Conservation (phyloP, 2,113 vertebrate genomes). For the Thermophis baileyi region DNA sequence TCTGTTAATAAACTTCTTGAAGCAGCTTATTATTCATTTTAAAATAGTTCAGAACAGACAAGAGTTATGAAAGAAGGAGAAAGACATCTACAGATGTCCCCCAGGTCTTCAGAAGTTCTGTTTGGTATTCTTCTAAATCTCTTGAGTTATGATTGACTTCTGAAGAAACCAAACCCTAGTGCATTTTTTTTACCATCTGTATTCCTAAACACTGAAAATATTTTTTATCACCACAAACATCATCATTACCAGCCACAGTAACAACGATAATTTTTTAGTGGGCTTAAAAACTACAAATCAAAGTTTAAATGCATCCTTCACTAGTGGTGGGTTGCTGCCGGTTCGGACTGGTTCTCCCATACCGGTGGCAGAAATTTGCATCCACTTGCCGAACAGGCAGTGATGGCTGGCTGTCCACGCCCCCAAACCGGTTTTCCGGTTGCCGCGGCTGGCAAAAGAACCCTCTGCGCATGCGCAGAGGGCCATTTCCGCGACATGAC, state of each 20-base stretch:
- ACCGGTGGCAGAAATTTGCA: too few species aligned
- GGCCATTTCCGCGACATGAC: too few species aligned
- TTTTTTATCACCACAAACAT: not conserved
- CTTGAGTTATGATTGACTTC: not conserved
- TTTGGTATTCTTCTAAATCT: not conserved
- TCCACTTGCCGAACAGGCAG: too few species aligned
- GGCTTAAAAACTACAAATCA: not conserved
- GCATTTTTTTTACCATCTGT: not conserved
- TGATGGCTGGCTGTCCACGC: too few species aligned
- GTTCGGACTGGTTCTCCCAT: too few species aligned
- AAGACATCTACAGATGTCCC: not conserved
- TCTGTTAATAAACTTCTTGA: not conserved
- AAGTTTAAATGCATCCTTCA: not conserved
- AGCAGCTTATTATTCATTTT: not conserved
- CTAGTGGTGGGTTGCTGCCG: too few species aligned
- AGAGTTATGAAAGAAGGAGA: not conserved
- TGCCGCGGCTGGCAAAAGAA: too few species aligned
- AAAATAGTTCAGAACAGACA: not conserved
- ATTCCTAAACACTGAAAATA: not conserved
- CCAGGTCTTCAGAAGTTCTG: not conserved
- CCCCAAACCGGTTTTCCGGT: too few species aligned
- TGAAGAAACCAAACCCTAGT: not conserved
- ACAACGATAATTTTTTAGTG: not conserved
- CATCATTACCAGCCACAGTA: not conserved
- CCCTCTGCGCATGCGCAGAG: too few species aligned